Conservation (phyloP, 1,140 invertebrate genomes). For the Drosophila miranda region DNA sequence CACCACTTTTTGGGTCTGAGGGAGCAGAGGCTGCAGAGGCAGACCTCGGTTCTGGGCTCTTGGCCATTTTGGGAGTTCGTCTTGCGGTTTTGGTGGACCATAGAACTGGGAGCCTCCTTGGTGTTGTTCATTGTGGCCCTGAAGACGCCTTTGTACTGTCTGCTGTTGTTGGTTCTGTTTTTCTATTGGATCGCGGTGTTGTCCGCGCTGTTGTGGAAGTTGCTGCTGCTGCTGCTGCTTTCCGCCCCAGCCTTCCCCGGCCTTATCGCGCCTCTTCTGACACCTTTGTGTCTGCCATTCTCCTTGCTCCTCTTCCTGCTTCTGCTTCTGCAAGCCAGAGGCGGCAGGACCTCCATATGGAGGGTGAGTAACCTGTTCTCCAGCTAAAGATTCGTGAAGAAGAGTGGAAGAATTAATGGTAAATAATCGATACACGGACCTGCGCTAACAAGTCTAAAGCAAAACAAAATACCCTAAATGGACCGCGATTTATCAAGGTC, state of each 20-base stretch:
- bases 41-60: too few species aligned
- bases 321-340: slow-evolving; percentile 10
- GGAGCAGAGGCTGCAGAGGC: too few species aligned
- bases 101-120: too few species aligned
- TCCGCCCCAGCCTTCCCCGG: slow-evolving; percentile 17
- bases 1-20: too few species aligned
- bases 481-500: too few species aligned
- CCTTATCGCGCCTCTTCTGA: slow-evolving; percentile 2
- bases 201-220: not conserved
- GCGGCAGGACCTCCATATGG: not conserved
- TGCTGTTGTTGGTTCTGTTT: not conserved
- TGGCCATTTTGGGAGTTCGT: slow-evolving; percentile 7
- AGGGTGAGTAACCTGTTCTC: not conserved
- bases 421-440: not conserved
- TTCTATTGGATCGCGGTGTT: slow-evolving; percentile 2
- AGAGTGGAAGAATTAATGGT: too few species aligned
- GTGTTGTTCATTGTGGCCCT: too few species aligned
- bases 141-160: too few species aligned
- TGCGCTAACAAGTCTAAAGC: too few species aligned
- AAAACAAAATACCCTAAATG: too few species aligned
- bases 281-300: slow-evolving; percentile 10
- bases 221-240: slow-evolving; percentile 2
- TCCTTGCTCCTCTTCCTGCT: not conserved
- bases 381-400: too few species aligned
- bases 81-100: too few species aligned